Conservation (phyloP, 30 jellyfish, hydroid and myxozoan genomes). For the Aurelia aurita region DNA sequence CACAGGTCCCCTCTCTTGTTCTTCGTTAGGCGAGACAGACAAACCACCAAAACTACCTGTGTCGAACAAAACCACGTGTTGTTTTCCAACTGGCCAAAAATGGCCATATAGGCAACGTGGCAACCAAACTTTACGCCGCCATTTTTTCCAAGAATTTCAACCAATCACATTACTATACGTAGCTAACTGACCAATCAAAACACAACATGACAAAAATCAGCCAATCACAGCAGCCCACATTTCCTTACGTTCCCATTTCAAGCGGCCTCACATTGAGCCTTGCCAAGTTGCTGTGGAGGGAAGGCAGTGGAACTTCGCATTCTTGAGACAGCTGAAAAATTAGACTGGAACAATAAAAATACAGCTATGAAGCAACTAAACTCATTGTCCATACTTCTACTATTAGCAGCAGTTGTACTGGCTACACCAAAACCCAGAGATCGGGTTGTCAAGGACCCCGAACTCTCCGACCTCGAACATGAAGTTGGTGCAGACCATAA, state of each 20-base stretch:
- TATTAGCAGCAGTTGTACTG: constrained; percentile 44
- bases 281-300: constrained; percentile 3
- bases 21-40: too few species aligned
- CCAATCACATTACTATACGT: constrained; percentile 46
- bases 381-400: constrained; percentile 12
- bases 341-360: background rate
- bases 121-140: too few species aligned
- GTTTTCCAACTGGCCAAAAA: too few species aligned
- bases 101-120: too few species aligned
- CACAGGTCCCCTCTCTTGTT: too few species aligned
- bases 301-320: background rate
- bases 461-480: constrained; percentile 76
- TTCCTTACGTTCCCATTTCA: background rate
- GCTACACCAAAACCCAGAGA: constrained; percentile 73
- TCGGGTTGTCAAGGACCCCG: constrained; percentile 70
- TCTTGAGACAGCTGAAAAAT: constrained; percentile 45
- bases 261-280: constrained; percentile 21
- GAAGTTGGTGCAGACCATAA: constrained; percentile 79
- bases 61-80: too few species aligned
- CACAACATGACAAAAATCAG: background rate
- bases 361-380: constrained; percentile 1
- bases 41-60: too few species aligned
- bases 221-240: constrained; percentile 53
- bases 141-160: background rate
- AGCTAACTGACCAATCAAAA: constrained; percentile 1